phyloP scores from a whole-genome alignment of 2,888 invertebrate genomes.

The Boloria euphrosyne region DNA sequence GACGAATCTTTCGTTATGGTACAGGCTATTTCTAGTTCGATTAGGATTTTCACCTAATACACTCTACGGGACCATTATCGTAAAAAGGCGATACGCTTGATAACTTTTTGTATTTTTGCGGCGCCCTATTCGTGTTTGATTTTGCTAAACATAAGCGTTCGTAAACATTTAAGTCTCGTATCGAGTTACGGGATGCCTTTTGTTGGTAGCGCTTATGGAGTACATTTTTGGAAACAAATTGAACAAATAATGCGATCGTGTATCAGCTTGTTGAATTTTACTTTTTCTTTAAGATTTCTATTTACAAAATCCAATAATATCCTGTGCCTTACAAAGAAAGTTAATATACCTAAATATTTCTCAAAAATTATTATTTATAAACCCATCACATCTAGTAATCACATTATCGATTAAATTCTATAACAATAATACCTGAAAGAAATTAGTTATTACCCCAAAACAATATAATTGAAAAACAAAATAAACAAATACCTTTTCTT shows the following conservation, averaged over 20 bases:
- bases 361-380: no score
- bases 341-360: no score
- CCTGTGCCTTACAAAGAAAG: no score
- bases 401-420: no score
- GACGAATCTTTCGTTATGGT: conserved; percentile 20
- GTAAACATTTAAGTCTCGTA: conserved; percentile 76
- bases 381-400: no score
- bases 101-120: conserved; percentile 65
- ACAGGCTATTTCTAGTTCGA: conserved; percentile 13
- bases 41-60: conserved; percentile 21
- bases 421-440: background rate
- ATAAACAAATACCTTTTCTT: conserved; percentile 52
- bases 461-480: conserved; percentile 10
- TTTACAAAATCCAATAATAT: no score
- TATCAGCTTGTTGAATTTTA: conserved; percentile 22
- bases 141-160: conserved; percentile 76
- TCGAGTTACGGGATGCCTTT: conserved; percentile 72
- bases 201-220: conserved; percentile 52
- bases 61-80: conserved; percentile 29
- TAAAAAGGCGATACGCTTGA: conserved; percentile 23
- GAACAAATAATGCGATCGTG: conserved; percentile 31
- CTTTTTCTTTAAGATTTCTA: conserved; percentile 1
- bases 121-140: conserved; percentile 77
- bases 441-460: background rate
- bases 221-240: conserved; percentile 38